Conservation (phyloP, 2,888 invertebrate species). For the Metallyticus violacea region DNA sequence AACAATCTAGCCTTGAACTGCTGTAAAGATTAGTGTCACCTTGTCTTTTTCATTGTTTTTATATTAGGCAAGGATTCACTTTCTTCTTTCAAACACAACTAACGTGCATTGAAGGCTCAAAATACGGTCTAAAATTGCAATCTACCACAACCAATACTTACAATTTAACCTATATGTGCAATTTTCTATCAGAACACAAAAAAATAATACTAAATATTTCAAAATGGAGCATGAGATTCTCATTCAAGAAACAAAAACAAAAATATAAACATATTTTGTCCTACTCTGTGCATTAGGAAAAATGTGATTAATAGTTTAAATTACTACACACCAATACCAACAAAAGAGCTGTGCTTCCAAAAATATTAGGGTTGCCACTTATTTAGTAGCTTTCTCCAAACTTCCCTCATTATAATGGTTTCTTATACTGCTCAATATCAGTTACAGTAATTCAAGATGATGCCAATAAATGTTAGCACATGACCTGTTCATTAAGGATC, state of each 20-base stretch:
- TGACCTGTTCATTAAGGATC: no score
- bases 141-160: neutral
- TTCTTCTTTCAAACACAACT: no score
- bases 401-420: no score
- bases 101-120: neutral
- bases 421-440: no score
- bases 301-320: neutral
- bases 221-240: neutral
- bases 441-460: no score
- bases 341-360: neutral
- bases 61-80: no score
- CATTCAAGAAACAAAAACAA: neutral
- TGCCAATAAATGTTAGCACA: no score
- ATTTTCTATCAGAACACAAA: neutral
- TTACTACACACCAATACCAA: neutral
- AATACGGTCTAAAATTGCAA: neutral
- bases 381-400: neutral
- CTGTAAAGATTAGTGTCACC: neutral
- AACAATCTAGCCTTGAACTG: neutral
- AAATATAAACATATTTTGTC: neutral
- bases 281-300: neutral
- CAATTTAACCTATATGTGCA: neutral
- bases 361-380: neutral
- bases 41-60: neutral
- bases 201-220: neutral